A percentile compares a stretch with the other conserved stretches of the same genome.
phyloP scores from a whole-genome alignment of 2,797 vertebrate genomes.

The Acanthornis magna region DNA sequence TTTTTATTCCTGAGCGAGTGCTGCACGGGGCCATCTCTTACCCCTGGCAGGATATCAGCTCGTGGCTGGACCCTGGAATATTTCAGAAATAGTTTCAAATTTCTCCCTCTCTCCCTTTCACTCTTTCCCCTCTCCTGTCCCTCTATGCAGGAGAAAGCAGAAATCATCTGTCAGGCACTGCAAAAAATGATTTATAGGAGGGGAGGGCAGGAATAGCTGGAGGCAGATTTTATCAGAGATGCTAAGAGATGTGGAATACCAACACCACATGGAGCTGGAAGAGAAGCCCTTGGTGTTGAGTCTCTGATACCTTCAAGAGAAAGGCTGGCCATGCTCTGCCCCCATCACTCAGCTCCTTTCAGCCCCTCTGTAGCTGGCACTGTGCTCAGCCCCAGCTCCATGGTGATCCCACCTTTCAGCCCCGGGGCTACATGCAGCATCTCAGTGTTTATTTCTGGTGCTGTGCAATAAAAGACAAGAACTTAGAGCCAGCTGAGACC shows the following conservation, averaged over 20 bases:
- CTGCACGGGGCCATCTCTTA: not conserved
- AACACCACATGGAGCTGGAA: not conserved
- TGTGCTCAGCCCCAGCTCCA: not conserved
- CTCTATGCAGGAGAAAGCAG: not conserved
- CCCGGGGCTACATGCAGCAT: not conserved
- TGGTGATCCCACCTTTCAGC: not conserved
- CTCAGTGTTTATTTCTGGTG: not conserved
- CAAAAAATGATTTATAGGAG: not conserved
- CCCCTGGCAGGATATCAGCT: not conserved
- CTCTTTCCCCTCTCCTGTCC: not conserved
- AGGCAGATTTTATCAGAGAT: not conserved
- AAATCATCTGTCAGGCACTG: not conserved
- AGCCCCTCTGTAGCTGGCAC: not conserved
- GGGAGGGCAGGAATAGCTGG: not conserved
- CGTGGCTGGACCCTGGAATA: not conserved
- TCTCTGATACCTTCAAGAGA: not conserved
- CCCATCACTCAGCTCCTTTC: not conserved
- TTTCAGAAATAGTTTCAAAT: not conserved
- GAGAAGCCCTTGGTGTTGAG: not conserved
- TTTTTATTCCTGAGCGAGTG: not conserved
- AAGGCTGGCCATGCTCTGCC: not conserved
- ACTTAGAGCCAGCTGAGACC: not conserved
- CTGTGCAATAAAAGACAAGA: not conserved
- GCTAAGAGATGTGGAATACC: not conserved
- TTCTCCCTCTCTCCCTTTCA: not conserved